Evolutionary conservation across 2,113 vertebrate species (phyloP).

Genomic region (Chlamydotis undulata): DNA sequence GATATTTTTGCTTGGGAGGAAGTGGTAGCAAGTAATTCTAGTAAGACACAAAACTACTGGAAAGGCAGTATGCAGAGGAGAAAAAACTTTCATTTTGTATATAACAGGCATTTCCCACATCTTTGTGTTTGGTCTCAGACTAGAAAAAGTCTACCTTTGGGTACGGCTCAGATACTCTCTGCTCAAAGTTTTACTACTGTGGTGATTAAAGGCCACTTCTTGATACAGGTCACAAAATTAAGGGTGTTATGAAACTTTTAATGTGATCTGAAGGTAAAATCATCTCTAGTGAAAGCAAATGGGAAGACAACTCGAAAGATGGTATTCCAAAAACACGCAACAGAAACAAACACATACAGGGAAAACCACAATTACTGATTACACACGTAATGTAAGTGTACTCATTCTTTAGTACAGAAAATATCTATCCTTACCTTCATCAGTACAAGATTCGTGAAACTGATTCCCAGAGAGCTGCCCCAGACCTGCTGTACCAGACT

Average conservation of each 20-base stretch:
- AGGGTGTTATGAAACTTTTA: not conserved
- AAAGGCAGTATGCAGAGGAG: not conserved
- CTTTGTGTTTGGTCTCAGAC: not conserved
- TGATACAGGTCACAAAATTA: not conserved
- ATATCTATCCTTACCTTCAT: not conserved
- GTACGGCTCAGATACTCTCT: not conserved
- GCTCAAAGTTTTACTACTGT: not conserved
- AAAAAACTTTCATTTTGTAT: not conserved
- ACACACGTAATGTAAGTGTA: accelerated
- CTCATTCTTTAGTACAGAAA: not conserved
- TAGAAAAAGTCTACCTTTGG: not conserved
- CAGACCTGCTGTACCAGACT: not conserved
- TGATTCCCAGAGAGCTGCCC: not conserved
- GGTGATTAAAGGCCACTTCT: not conserved
- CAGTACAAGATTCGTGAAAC: accelerated
- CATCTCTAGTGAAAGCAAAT: not conserved
- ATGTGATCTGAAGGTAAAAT: not conserved
- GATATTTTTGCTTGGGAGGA: not conserved
- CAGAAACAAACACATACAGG: accelerated
- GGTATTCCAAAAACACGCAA: not conserved
- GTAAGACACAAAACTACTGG: not conserved
- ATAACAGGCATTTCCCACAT: not conserved
- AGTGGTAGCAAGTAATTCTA: not conserved
- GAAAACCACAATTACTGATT: not conserved
- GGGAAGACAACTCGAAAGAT: not conserved